These are phyloP conservation scores for Climacteris rufus DNA, from an alignment of 2,113 vertebrate species.

Conservation along the genomic window DNA sequence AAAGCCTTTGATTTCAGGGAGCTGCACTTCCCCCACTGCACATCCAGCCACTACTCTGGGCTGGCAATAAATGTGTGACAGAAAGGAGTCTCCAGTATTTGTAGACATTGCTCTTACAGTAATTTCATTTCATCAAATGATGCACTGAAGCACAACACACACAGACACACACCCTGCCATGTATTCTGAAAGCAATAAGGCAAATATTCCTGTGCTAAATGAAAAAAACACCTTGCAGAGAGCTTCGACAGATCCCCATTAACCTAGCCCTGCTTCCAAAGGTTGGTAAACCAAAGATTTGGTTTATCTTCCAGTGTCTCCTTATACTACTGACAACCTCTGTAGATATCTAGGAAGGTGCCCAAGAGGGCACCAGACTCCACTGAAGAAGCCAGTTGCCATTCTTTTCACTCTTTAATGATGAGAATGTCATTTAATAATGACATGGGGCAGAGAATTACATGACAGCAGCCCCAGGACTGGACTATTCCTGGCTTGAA, in stretches of 20 bases:
- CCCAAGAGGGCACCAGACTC: neutral
- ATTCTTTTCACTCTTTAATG: neutral
- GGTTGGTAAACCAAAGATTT: too few species aligned
- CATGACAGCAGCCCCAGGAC: neutral
- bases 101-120: neutral
- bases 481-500: neutral
- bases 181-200: neutral
- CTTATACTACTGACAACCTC: neutral
- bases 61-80: neutral
- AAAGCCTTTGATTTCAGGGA: neutral
- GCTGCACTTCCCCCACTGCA: neutral
- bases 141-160: neutral
- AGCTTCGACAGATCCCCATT: neutral
- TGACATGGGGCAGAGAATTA: neutral
- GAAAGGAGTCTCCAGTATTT: neutral
- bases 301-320: neutral
- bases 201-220: neutral
- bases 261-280: neutral
- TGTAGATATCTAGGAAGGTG: neutral
- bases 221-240: neutral
- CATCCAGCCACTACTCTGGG: neutral
- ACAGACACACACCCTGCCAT: neutral
- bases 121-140: neutral
- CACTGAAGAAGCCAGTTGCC: neutral
- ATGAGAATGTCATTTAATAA: neutral